Evolutionary conservation across 2,113 vertebrate species (phyloP).

Genomic region (Todiramphus saurophagus): DNA sequence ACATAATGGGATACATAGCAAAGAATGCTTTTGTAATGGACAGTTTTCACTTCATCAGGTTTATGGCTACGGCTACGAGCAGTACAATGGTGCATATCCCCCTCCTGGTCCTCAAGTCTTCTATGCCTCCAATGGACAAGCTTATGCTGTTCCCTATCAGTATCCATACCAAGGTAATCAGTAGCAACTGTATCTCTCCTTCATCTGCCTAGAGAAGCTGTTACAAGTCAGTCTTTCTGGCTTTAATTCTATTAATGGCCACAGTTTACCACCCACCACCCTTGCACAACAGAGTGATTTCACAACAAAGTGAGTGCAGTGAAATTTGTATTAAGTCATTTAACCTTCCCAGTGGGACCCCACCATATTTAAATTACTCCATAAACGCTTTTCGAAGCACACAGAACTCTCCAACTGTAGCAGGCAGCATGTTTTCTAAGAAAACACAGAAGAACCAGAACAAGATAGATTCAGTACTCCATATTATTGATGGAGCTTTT

Average conservation of each 20-base stretch:
- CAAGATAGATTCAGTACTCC: neutral
- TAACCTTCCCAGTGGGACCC: neutral
- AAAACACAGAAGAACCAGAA: neutral
- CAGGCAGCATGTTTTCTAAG: neutral
- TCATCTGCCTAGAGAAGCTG: neutral
- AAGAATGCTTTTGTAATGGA: neutral
- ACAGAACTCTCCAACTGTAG: neutral
- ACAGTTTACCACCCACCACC: neutral
- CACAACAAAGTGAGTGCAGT: neutral
- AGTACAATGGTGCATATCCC: slow-evolving; percentile 65
- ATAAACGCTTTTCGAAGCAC: neutral
- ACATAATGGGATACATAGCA: neutral
- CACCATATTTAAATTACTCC: neutral
- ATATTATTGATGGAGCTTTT: neutral
- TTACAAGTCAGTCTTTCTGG: neutral
- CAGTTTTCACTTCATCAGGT: slow-evolving; percentile 46
- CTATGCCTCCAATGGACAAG: slow-evolving; percentile 76
- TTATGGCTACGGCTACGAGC: slow-evolving; percentile 76
- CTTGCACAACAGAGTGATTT: neutral
- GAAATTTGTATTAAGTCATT: neutral
- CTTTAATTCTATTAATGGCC: neutral
- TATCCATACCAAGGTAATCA: slow-evolving; percentile 77
- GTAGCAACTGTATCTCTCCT: neutral
- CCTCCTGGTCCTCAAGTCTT: slow-evolving; percentile 68
- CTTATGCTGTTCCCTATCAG: slow-evolving; percentile 74